Evolutionary conservation across 2,888 invertebrate species (phyloP), one percentile per base, ranked within the genome.

Genomic region (Trachelus tabidus): DNA sequence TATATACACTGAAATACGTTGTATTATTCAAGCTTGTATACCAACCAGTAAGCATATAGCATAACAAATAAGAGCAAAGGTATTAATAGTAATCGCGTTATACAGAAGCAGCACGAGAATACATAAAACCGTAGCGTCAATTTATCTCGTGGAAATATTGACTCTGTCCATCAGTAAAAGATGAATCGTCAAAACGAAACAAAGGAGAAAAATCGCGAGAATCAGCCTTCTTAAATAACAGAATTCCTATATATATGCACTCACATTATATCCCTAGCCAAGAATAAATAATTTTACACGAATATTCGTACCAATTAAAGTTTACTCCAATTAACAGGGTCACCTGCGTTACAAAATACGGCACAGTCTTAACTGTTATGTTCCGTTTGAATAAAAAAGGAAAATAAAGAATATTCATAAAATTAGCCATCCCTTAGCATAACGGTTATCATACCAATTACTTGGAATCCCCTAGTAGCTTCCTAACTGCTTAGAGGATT

Each of bases 261-360:
- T 0, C 23, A 23, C 6, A 23, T 0, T 56, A 56, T 9, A 23
- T 56, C 56, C 56, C 6, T 40, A 23, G 23, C 23, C 56, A 23
- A 9, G 23, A 23, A 23, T 56, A 23, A 56, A 9, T 23, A 56
- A 56, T 9, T 23, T 9, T 56, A 56, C 56, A 56, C 0, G 6
- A 23, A 56, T 23, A 23, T 40, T 40, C 73, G 73, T 81, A 77
- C n/a, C 77, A 34, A 79, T 77, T 77, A 81, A 79, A 81, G 79
- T 78, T 73, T 75, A 69, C 34, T 69, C 56, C 74, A 79, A 78
- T 77, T 77, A 69, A 69, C 73, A 35, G 35, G 75, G 73, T 77
- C 79, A 73, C n/a, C 74, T 56, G 76, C 40, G 76, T 11, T 40
- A 35, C 73, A 33, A 71, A 33, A 30, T 71, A 23, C 23, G 40